Evolutionary conservation across 2,113 vertebrate species (phyloP).

Genomic region (Polypterus bichir): DNA sequence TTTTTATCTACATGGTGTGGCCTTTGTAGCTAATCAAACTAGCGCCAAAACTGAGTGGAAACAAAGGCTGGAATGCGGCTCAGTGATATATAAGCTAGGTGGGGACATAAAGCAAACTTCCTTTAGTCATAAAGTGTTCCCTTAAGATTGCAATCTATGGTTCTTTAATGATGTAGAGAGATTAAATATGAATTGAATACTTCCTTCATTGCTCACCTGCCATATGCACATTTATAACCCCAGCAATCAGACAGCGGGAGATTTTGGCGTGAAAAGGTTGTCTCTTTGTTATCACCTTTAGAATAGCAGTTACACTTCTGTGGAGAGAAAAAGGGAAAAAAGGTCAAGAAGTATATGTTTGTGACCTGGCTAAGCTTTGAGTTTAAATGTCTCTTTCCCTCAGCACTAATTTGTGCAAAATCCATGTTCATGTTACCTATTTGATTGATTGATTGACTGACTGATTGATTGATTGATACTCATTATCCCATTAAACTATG

Average conservation of each 20-base stretch:
- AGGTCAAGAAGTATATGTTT: not conserved
- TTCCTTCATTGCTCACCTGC: slow-evolving; percentile 14
- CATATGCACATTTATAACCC: slow-evolving; percentile 4
- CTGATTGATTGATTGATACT: no score
- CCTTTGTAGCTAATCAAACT: no score
- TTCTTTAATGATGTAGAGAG: slow-evolving; percentile 12
- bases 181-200: slow-evolving; percentile 7
- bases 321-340: not conserved
- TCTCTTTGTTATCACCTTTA: not conserved
- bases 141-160: not conserved
- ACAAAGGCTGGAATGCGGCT: no score
- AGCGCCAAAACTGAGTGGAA: no score
- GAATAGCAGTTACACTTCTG: not conserved
- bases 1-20: no score
- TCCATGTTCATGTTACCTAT: no score
- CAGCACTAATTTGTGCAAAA: no score
- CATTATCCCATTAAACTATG: no score
- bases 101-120: slow-evolving; percentile 5
- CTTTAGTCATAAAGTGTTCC: slow-evolving; percentile 4
- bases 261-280: not conserved
- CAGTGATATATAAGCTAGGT: not conserved
- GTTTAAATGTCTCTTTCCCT: no score
- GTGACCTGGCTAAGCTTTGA: not conserved
- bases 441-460: no score
- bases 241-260: not conserved